Evolutionary conservation across 1,140 invertebrate species (phyloP).

Genomic region (Apocrypta bakeri): DNA sequence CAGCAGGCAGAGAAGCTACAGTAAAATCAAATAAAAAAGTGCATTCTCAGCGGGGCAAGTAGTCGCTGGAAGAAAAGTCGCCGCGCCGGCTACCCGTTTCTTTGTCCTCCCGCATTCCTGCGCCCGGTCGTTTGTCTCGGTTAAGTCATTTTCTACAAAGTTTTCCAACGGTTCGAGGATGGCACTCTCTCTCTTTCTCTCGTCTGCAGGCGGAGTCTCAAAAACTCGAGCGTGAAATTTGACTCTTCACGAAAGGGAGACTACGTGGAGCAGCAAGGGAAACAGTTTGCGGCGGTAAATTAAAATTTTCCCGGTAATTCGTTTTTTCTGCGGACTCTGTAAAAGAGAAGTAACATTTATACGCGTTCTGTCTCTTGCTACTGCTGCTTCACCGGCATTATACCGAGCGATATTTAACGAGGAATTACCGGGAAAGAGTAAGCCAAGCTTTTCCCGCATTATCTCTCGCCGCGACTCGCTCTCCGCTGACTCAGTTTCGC

Average conservation of each 20-base stretch:
- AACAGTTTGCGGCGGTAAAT: slow-evolving; percentile 51
- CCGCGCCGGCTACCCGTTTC: neutral
- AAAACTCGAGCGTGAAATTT: slow-evolving; percentile 35
- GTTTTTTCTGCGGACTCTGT: slow-evolving; percentile 35
- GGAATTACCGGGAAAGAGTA: slow-evolving; percentile 62
- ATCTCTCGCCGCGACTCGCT: slow-evolving; percentile 60
- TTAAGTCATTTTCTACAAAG: slow-evolving; percentile 42
- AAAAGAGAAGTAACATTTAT: slow-evolving; percentile 55
- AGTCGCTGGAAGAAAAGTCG: slow-evolving; percentile 9
- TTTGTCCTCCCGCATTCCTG: slow-evolving; percentile 37
- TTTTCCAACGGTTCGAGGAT: slow-evolving; percentile 20
- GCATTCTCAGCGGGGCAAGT: slow-evolving; percentile 20
- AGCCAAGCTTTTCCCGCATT: slow-evolving; percentile 68
- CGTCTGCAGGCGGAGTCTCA: neutral
- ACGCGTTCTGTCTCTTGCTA: slow-evolving; percentile 41
- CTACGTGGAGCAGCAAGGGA: neutral
- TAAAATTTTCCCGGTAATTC: slow-evolving; percentile 55
- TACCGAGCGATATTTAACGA: slow-evolving; percentile 66
- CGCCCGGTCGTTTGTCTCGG: slow-evolving; percentile 7
- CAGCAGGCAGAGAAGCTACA: neutral
- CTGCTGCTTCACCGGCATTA: slow-evolving; percentile 40
- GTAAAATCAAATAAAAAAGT: slow-evolving; percentile 48
- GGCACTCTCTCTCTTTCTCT: neutral
- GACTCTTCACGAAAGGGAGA: slow-evolving; percentile 6
- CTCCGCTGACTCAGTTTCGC: slow-evolving; percentile 66